These are phyloP conservation scores for Mythimna ferrago DNA, from an alignment of 2,888 invertebrate genomes.

Conservation along the genomic window DNA sequence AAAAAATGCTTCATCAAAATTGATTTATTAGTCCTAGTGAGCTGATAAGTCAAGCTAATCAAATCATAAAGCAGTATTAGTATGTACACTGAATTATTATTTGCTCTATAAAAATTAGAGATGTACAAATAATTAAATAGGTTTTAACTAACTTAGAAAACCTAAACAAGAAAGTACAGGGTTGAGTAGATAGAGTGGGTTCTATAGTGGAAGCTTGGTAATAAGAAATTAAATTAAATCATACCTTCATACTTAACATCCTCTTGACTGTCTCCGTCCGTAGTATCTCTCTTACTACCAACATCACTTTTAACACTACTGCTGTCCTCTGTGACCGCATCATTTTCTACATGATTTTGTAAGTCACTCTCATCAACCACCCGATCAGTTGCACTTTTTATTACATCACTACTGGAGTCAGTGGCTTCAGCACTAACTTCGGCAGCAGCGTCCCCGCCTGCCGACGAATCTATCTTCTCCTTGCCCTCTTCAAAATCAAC, in stretches of 20 bases:
- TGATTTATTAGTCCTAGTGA: neutral
- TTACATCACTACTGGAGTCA: slow-evolving; percentile 55
- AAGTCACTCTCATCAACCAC: slow-evolving; percentile 68
- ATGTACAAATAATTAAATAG: no score
- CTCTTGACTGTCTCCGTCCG: slow-evolving; percentile 64
- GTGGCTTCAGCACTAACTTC: slow-evolving; percentile 8
- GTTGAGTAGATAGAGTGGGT: neutral
- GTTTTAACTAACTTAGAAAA: no score
- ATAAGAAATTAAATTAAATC: neutral
- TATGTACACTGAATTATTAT: no score
- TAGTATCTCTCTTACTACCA: slow-evolving; percentile 60
- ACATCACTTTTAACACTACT: slow-evolving; percentile 69
- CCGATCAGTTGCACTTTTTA: slow-evolving; percentile 55
- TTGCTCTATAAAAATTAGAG: no score
- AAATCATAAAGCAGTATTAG: neutral
- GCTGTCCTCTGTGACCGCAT: slow-evolving; percentile 71
- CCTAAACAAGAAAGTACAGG: no score
- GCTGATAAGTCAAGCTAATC: neutral
- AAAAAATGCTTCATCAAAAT: neutral
- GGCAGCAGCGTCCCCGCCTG: neutral
- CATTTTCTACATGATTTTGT: slow-evolving; percentile 82
- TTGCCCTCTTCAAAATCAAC: slow-evolving; percentile 36
- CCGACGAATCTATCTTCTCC: slow-evolving; percentile 3
- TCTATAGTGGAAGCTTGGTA: neutral
- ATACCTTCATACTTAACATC: slow-evolving; percentile 67